Evolutionary conservation across 2,797 vertebrate genomes (phyloP).

Genomic region (Chanos chanos): DNA sequence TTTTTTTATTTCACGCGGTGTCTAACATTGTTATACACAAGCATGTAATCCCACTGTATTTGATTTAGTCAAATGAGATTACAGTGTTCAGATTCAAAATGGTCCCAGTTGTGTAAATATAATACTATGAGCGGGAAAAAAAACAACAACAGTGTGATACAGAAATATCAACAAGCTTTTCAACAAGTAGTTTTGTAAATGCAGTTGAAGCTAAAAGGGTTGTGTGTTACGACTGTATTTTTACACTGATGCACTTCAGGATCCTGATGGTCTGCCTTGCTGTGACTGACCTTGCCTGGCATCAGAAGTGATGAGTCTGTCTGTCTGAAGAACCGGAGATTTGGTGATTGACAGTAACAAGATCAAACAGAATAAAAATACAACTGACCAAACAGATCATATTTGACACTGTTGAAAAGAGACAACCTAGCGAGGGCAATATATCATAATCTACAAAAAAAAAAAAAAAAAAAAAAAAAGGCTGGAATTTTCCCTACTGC

Average conservation of each 20-base stretch:
- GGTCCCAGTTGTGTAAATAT: not conserved
- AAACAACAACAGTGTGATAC: too few species aligned
- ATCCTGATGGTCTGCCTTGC: constrained; percentile 11
- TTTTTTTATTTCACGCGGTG: too few species aligned
- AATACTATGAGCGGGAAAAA: too few species aligned
- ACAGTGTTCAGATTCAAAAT: not conserved
- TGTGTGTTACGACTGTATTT: too few species aligned
- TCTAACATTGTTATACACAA: too few species aligned
- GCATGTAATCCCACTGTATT: not conserved
- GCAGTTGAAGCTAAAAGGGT: too few species aligned
- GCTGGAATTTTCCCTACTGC: too few species aligned
- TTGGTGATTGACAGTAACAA: constrained; percentile 28
- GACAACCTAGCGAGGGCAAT: constrained; percentile 21
- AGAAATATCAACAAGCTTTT: too few species aligned
- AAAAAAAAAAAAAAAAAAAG: too few species aligned
- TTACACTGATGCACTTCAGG: constrained; percentile 14
- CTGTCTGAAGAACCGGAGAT: constrained; percentile 17
- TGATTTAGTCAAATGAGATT: not conserved
- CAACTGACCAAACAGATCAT: constrained; percentile 8
- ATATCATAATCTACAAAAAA: too few species aligned
- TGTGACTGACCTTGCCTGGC: constrained; percentile 24
- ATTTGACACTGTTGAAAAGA: constrained; percentile 21
- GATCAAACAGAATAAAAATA: constrained; percentile 28
- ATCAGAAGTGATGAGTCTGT: not conserved
- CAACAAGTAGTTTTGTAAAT: too few species aligned